Percentiles rank a stretch among this genome's conserved stretches.
phyloP scores from a whole-genome alignment of 2,888 invertebrate genomes.

The Ceramica pisi region DNA sequence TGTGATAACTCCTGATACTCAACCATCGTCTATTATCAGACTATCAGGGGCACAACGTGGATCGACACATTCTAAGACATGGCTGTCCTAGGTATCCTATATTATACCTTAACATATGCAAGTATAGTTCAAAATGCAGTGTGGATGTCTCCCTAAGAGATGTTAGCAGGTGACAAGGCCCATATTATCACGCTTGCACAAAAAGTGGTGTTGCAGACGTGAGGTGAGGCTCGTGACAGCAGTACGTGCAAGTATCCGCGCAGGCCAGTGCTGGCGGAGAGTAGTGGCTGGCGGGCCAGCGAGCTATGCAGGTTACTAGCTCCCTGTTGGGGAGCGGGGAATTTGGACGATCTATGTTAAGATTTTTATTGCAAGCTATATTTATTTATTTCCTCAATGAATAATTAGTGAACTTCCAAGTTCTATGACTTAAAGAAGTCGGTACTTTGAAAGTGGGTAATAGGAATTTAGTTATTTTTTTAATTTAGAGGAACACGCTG shows the following conservation, averaged over 20 bases:
- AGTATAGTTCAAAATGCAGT: background rate
- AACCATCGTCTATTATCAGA: conserved; percentile 31
- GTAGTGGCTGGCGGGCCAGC: background rate
- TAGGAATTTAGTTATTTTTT: no score
- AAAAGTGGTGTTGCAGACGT: conserved; percentile 55
- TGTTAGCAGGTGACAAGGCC: conserved; percentile 33
- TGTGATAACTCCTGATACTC: conserved; percentile 18
- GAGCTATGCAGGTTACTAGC: conserved; percentile 1
- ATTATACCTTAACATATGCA: background rate
- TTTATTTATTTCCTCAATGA: no score
- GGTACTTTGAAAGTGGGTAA: no score
- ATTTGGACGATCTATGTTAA: background rate
- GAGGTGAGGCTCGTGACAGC: conserved; percentile 55
- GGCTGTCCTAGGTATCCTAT: background rate
- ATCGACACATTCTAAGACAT: background rate
- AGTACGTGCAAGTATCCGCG: conserved; percentile 45
- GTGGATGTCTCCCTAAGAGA: background rate
- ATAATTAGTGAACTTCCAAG: no score
- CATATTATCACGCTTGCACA: conserved; percentile 42
- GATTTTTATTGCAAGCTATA: no score
- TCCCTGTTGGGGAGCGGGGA: background rate
- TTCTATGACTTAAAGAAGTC: no score
- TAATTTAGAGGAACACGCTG: no score
- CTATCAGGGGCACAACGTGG: conserved; percentile 6
- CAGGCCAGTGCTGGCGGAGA: conserved; percentile 9